phyloP scores from a whole-genome alignment of 1,140 invertebrate genomes.

The Dendrolimus kikuchii region DNA sequence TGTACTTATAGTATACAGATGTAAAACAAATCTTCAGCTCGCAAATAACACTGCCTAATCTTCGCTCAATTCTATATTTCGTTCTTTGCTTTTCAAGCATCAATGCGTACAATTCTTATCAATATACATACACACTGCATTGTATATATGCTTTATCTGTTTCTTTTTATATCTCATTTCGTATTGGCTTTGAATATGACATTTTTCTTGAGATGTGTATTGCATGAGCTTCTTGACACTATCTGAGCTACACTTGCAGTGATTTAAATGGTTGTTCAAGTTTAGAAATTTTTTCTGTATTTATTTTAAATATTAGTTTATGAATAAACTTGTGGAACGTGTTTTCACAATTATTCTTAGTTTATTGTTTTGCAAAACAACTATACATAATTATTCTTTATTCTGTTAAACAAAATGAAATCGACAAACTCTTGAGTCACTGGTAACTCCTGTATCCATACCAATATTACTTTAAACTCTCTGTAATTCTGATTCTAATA shows the following conservation, averaged over 20 bases:
- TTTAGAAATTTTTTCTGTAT: slow-evolving; percentile 7
- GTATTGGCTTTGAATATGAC: slow-evolving; percentile 21
- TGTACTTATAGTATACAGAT: slow-evolving; percentile 38
- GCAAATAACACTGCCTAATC: slow-evolving; percentile 70
- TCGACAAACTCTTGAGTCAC: too few species aligned
- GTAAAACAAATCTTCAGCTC: slow-evolving; percentile 43
- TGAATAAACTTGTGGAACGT: too few species aligned
- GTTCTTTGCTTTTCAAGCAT: slow-evolving; percentile 50
- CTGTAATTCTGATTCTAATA: too few species aligned
- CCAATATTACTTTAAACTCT: too few species aligned
- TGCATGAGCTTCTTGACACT: slow-evolving; percentile 21
- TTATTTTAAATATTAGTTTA: too few species aligned
- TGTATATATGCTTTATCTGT: slow-evolving; percentile 18
- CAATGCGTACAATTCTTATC: slow-evolving; percentile 20
- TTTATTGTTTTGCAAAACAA: too few species aligned
- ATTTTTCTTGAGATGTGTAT: slow-evolving; percentile 12
- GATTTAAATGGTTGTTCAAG: slow-evolving; percentile 15
- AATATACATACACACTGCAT: slow-evolving; percentile 5
- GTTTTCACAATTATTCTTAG: too few species aligned
- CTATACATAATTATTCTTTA: too few species aligned
- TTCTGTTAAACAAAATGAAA: too few species aligned
- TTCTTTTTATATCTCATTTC: slow-evolving; percentile 20
- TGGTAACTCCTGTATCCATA: too few species aligned
- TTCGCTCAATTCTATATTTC: slow-evolving; percentile 59
- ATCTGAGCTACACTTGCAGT: neutral